These are phyloP conservation scores for Eriocheir sinensis DNA, from an alignment of 1,140 invertebrate species.

Conservation along the genomic window DNA sequence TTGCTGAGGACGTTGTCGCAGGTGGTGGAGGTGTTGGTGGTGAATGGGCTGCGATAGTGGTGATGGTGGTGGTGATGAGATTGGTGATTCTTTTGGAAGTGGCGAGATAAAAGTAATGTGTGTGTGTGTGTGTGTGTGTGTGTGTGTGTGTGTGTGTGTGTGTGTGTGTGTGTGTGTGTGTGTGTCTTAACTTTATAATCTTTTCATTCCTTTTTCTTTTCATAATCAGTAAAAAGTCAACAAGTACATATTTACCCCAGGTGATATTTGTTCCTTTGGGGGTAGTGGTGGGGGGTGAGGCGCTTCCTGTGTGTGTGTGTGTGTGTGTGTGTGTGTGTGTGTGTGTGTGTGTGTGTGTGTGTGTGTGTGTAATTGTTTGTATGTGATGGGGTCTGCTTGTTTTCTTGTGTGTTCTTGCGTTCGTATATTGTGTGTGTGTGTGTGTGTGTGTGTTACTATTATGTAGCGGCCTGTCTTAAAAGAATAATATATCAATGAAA, in stretches of 20 bases:
- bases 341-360: constrained; percentile 22
- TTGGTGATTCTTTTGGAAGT: background rate
- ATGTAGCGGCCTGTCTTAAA: no score
- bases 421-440: background rate
- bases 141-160: constrained; percentile 47
- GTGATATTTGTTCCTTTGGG: constrained; percentile 36
- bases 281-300: no score
- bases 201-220: background rate
- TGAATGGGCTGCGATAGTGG: no score
- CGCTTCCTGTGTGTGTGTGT: constrained; percentile 38
- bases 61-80: background rate
- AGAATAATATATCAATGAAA: background rate
- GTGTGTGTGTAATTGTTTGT: background rate
- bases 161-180: constrained; percentile 34
- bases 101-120: background rate
- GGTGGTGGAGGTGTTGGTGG: no score
- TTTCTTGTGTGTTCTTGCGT: background rate
- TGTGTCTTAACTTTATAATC: background rate
- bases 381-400: background rate
- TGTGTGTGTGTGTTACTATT: background rate
- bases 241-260: background rate
- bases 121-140: constrained; percentile 32
- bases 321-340: background rate
- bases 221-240: constrained; percentile 4
- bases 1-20: no score